Evolutionary conservation across 2,113 vertebrate genomes (phyloP), one percentile per base, ranked within the genome.

Genomic region (Leuciscus idus): DNA sequence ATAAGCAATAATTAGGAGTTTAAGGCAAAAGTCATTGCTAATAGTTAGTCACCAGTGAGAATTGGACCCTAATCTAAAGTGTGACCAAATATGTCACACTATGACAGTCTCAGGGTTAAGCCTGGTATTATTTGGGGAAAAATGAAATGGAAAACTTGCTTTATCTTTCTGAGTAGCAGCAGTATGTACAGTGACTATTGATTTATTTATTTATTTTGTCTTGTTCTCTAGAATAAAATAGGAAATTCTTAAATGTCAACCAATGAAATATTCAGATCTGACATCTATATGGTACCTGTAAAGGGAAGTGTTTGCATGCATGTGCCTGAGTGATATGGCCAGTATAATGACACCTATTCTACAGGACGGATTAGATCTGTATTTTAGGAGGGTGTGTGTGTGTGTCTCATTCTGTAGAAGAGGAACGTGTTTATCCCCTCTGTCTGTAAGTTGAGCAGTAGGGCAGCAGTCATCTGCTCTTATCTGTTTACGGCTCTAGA

Each of bases 401-500:
- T 77, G 43, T 75, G 57, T 77, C 30, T 89, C 64, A 80, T 90
- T 77, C 85, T 75, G 50, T 88, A 76, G 82, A 66, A 86, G 72
- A 83, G 84, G 17, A 62, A 81, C 26, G 9, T 70, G 59, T 84
- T 84, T 68, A 86, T 73, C 59, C 62, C 66, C n/a, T n/a, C 86
- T 57, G 89, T 70, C 85, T 83, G 77, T 77, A 92, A 90, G 89
- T 90, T 90, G 94, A 94, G 91, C 93, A 95, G 88, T 90, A 91
- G 91, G 88, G 90, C 61, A 74, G 76, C 87, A 59, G 81, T 83
- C 92, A 90, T 94, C 94, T 94, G 93, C 94, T 92, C 91, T 95
- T 96, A 94, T 96, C 96, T 96, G 92, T 95, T 96, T 95, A 93
- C 91, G 86, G 93, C 93, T 91, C 89, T 23, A 94, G 95, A 96